A percentile compares a stretch with the other conserved stretches of the same genome.
These are phyloP conservation scores for Listrodromus nycthemerus DNA, from an alignment of 2,888 invertebrate genomes.

Conservation along the genomic window DNA sequence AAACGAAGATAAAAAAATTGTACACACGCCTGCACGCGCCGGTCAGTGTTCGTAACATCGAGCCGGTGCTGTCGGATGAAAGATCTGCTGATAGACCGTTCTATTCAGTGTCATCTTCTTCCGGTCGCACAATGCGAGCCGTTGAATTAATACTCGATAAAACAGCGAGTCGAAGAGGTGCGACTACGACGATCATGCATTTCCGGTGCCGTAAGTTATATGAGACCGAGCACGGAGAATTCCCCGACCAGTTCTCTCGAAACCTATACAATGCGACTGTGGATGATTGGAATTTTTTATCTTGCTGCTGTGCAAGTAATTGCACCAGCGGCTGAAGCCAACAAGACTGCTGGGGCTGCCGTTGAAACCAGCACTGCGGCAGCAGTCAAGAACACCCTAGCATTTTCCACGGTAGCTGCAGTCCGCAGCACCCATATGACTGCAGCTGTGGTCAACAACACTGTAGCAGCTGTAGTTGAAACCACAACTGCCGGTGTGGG, in stretches of 20 bases:
- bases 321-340: conserved; percentile 13
- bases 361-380: conserved; percentile 5
- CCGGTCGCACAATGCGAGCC: conserved; percentile 24
- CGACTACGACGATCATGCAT: conserved; percentile 63
- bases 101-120: conserved; percentile 49
- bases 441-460: too few species aligned
- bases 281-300: conserved; percentile 50
- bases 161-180: conserved; percentile 67
- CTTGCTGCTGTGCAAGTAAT: conserved; percentile 28
- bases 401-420: too few species aligned
- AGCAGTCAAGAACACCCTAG: too few species aligned
- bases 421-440: too few species aligned
- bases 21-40: not conserved
- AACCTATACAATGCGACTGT: conserved; percentile 47
- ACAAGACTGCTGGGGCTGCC: conserved; percentile 23
- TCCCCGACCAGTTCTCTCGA: conserved; percentile 9
- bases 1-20: too few species aligned
- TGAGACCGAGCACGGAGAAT: conserved; percentile 17
- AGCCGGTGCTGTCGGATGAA: not conserved
- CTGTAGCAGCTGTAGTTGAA: too few species aligned
- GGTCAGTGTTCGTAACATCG: not conserved
- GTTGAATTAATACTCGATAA: conserved; percentile 34
- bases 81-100: not conserved
- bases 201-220: conserved; percentile 70
- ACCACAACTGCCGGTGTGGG: too few species aligned